phyloP scores from a whole-genome alignment of 1,140 invertebrate genomes.

The Trichonephila clavata region DNA sequence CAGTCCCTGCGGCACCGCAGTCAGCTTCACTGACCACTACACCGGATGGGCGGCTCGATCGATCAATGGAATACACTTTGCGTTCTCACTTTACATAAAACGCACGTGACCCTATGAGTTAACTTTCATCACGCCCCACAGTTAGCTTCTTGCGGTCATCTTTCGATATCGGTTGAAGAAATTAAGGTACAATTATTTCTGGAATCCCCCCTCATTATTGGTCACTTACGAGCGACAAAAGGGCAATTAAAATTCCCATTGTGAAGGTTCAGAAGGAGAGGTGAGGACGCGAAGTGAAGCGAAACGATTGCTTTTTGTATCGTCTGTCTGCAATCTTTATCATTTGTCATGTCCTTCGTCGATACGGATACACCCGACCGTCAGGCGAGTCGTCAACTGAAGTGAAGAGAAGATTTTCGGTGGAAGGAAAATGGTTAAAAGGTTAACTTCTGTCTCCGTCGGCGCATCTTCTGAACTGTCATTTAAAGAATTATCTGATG shows the following conservation, averaged over 20 bases:
- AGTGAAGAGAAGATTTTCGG: neutral
- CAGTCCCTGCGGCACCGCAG: no score
- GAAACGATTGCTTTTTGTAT: neutral
- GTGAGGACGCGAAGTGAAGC: constrained; percentile 24
- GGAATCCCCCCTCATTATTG: neutral
- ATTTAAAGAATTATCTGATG: neutral
- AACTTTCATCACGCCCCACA: no score
- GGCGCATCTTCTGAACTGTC: neutral
- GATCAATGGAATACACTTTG: no score
- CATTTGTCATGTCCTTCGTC: neutral
- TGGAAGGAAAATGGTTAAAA: neutral
- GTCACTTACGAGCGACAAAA: constrained; percentile 16
- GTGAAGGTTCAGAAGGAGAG: neutral
- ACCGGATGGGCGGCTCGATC: no score
- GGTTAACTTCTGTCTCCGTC: neutral
- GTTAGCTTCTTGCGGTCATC: no score
- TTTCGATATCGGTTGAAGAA: neutral
- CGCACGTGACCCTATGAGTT: no score
- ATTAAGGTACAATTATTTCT: no score
- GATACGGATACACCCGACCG: neutral
- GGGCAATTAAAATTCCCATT: constrained; percentile 5
- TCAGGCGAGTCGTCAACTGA: neutral
- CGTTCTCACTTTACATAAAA: no score
- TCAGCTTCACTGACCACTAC: no score
- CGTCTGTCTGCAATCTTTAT: neutral